Percentiles rank a stretch among this genome's conserved stretches.
These are phyloP conservation scores for Passer montanus DNA, from an alignment of 2,113 vertebrate genomes.

Conservation along the genomic window DNA sequence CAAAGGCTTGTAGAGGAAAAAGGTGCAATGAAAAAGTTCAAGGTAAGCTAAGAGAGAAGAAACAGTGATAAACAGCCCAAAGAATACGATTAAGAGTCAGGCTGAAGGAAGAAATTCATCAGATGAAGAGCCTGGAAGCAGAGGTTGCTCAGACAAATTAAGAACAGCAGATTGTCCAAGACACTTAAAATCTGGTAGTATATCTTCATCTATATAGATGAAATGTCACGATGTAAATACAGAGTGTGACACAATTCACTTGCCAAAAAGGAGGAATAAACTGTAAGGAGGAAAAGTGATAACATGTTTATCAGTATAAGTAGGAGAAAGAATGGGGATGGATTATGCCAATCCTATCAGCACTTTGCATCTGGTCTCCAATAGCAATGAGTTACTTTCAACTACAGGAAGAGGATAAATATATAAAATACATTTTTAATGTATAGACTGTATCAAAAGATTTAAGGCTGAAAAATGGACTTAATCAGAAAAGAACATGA, in stretches of 20 bases:
- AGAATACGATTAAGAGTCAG: neutral
- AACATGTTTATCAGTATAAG: neutral
- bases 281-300: neutral
- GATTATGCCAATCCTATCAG: neutral
- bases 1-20: neutral
- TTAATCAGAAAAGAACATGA: neutral
- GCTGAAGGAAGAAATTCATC: neutral
- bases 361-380: neutral
- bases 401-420: neutral
- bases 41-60: neutral
- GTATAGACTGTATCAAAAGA: neutral
- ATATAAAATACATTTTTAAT: neutral
- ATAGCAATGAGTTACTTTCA: neutral
- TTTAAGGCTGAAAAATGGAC: neutral
- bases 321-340: neutral
- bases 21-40: neutral
- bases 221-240: neutral
- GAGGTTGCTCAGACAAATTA: neutral
- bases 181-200: neutral
- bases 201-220: neutral
- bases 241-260: neutral
- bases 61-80: neutral
- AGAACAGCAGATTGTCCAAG: neutral
- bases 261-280: neutral
- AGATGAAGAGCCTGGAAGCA: neutral